Evolutionary conservation across 2,113 vertebrate species (phyloP).

Genomic region (Lasiurus borealis): DNA sequence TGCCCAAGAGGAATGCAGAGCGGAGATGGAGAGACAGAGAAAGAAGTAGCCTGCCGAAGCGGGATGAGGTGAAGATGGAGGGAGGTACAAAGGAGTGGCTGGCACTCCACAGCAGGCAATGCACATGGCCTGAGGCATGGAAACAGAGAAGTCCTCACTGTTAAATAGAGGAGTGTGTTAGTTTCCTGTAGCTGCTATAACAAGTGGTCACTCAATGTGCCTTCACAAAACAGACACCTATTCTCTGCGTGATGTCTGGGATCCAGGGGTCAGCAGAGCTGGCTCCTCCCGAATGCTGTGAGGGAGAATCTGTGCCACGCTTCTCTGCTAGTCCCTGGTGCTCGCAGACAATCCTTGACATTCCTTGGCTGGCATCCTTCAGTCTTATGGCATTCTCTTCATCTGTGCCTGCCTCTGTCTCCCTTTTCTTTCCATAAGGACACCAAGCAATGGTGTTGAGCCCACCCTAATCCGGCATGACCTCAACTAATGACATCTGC

Average conservation of each 20-base stretch:
- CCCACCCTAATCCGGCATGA: neutral
- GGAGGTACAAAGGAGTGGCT: rapidly evolving
- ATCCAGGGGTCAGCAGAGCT: neutral
- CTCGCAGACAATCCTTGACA: too few species aligned
- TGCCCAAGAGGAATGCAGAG: neutral
- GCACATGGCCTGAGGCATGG: neutral
- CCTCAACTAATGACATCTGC: neutral
- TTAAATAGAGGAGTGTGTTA: too few species aligned
- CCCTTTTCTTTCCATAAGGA: neutral
- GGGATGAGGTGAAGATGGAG: rapidly evolving
- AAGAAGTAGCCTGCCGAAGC: neutral
- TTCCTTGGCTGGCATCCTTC: neutral
- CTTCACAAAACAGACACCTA: neutral
- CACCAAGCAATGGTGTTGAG: neutral
- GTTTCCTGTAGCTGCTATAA: neutral
- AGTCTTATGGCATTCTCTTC: rapidly evolving
- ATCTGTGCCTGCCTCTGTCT: neutral
- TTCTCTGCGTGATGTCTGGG: neutral
- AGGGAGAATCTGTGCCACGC: neutral
- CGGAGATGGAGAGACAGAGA: neutral
- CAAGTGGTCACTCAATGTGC: neutral
- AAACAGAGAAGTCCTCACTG: neutral
- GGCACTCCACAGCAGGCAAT: rapidly evolving
- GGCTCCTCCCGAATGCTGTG: neutral
- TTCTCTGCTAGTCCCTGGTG: neutral